Conservation (phyloP, 2,888 invertebrate species). For the Polia nebulosa region DNA sequence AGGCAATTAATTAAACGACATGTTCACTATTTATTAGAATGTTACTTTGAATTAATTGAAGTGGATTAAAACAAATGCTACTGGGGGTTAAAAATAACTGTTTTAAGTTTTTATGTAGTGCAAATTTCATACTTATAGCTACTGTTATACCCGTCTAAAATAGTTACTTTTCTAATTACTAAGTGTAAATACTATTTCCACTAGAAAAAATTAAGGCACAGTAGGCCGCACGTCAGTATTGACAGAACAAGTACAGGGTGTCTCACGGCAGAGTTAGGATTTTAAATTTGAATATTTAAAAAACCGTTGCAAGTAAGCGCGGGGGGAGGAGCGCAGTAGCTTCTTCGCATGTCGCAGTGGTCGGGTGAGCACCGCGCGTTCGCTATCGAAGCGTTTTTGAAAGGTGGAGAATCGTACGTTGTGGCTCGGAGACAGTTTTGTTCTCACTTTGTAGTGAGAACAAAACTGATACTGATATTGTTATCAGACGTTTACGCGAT, state of each 20-base stretch:
- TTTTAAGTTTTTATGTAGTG: background rate
- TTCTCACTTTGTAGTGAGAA: no score
- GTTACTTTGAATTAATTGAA: background rate
- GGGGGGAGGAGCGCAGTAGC: no score
- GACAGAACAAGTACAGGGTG: background rate
- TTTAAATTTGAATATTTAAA: no score
- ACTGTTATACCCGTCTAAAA: background rate
- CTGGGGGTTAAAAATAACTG: background rate
- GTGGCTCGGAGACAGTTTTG: no score
- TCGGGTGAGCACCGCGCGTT: no score
- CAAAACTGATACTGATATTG: no score
- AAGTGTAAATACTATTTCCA: background rate
- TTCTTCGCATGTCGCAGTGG: no score
- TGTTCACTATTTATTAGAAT: constrained; percentile 24
- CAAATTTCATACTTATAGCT: background rate
- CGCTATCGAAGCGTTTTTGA: no score
- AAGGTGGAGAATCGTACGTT: no score
- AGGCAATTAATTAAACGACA: constrained; percentile 30
- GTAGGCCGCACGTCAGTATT: background rate
- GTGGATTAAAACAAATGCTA: background rate
- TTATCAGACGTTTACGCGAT: no score
- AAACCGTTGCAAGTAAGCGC: no score
- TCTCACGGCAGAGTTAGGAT: no score
- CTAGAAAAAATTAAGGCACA: background rate
- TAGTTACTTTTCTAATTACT: background rate